phyloP scores from a whole-genome alignment of 2,113 vertebrate genomes.

The Malurus alboscapulatus region DNA sequence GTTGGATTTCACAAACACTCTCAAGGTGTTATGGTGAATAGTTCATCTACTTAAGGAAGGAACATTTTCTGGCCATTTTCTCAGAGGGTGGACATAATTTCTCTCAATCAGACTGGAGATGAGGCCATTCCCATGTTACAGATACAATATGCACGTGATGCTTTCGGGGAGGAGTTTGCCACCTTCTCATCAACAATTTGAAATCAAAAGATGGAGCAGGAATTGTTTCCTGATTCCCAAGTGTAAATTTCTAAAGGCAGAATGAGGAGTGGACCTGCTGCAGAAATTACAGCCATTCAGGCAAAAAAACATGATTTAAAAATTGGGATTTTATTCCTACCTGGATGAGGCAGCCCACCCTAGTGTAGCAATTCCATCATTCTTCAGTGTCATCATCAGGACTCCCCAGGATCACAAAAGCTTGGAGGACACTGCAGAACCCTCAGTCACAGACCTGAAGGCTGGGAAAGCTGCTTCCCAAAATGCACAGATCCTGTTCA shows the following conservation, averaged over 20 bases:
- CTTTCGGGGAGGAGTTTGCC: background rate
- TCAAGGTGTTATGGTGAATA: background rate
- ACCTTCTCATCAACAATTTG: fast-evolving
- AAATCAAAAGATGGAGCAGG: background rate
- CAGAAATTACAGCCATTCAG: background rate
- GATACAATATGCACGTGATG: background rate
- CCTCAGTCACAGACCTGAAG: background rate
- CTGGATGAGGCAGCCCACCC: background rate
- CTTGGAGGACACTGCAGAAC: background rate
- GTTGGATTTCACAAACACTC: background rate
- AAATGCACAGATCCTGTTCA: background rate
- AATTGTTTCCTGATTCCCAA: background rate
- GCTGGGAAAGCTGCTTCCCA: background rate
- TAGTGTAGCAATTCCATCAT: background rate
- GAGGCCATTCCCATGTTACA: background rate
- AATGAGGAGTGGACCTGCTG: background rate
- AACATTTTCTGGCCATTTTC: background rate
- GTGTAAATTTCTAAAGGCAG: background rate
- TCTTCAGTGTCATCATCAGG: background rate
- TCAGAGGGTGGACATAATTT: background rate
- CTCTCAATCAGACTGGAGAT: background rate
- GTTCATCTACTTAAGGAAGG: background rate
- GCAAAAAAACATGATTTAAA: background rate
- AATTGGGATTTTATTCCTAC: background rate
- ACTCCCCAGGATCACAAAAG: background rate